phyloP scores from a whole-genome alignment of 1,140 invertebrate species.

The Aporrectodea caliginosa region DNA sequence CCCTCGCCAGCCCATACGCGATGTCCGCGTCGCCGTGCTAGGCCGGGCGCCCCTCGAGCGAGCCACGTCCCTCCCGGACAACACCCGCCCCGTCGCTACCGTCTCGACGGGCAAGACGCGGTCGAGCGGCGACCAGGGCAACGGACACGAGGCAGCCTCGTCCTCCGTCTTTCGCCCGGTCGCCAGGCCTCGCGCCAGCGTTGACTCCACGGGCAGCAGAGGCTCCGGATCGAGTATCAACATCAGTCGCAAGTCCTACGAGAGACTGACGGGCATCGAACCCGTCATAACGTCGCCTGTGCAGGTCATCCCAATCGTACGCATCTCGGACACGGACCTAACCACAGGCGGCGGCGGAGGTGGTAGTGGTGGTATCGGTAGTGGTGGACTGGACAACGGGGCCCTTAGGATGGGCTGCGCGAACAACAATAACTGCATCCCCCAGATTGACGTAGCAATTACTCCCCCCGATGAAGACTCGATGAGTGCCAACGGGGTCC shows the following conservation, averaged over 20 bases:
- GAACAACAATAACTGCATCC: too few relatives aligned
- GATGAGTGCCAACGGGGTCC: neutral
- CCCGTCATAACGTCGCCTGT: neutral
- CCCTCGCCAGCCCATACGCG: neutral
- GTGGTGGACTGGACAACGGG: neutral
- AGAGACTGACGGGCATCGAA: neutral
- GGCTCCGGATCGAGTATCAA: neutral
- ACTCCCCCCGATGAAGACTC: too few relatives aligned
- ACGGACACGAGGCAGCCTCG: too few relatives aligned
- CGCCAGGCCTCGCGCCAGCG: neutral
- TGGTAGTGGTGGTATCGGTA: neutral
- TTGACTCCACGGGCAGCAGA: neutral
- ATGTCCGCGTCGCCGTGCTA: neutral
- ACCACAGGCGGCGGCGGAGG: neutral
- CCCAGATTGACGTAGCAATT: too few relatives aligned
- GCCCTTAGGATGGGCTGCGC: too few relatives aligned
- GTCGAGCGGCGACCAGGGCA: neutral
- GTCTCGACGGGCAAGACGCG: too few relatives aligned
- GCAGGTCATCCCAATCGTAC: neutral
- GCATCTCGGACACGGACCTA: neutral
- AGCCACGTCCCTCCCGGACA: neutral
- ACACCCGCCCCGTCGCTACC: neutral
- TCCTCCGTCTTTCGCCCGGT: neutral
- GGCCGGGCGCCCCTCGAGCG: neutral
- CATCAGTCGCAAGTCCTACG: neutral